phyloP scores from a whole-genome alignment of 2,888 invertebrate genomes.

The Hipparchia semele region DNA sequence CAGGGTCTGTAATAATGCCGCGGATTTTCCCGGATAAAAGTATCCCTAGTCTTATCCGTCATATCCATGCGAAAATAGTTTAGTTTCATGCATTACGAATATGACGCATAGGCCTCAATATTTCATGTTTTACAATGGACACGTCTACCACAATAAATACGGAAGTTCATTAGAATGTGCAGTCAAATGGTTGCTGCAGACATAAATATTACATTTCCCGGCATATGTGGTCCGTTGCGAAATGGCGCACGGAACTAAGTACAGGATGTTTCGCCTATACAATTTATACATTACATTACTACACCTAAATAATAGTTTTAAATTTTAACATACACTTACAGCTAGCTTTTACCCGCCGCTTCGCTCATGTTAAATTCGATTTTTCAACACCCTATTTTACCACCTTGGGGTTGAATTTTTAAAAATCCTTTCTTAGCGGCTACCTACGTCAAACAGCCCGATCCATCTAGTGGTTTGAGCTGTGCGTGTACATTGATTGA shows the following conservation, averaged over 20 bases:
- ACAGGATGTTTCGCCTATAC: not conserved
- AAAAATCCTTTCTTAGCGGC: too few relatives aligned
- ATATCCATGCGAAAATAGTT: too few relatives aligned
- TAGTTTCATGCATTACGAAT: too few relatives aligned
- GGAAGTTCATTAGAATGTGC: slow-evolving; percentile 10
- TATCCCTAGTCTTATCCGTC: too few relatives aligned
- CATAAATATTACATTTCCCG: slow-evolving; percentile 14
- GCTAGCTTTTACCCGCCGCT: slow-evolving; percentile 9
- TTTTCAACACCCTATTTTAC: too few relatives aligned
- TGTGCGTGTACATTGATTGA: too few relatives aligned
- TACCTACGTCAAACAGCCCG: too few relatives aligned
- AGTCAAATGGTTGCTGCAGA: not conserved
- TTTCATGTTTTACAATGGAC: slow-evolving; percentile 5
- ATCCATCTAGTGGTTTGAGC: too few relatives aligned
- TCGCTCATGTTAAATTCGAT: too few relatives aligned
- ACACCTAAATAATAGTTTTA: slow-evolving; percentile 5
- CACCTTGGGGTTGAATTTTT: too few relatives aligned
- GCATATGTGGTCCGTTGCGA: not conserved
- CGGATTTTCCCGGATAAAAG: too few relatives aligned
- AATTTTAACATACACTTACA: slow-evolving; percentile 19
- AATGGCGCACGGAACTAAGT: not conserved
- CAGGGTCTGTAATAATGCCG: too few relatives aligned
- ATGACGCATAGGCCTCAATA: not conserved
- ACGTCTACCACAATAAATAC: not conserved
- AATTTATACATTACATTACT: not conserved